Evolutionary conservation across 2,113 vertebrate species (phyloP), one percentile per base, ranked within the genome.

Genomic region (Prionailurus bengalensis): DNA sequence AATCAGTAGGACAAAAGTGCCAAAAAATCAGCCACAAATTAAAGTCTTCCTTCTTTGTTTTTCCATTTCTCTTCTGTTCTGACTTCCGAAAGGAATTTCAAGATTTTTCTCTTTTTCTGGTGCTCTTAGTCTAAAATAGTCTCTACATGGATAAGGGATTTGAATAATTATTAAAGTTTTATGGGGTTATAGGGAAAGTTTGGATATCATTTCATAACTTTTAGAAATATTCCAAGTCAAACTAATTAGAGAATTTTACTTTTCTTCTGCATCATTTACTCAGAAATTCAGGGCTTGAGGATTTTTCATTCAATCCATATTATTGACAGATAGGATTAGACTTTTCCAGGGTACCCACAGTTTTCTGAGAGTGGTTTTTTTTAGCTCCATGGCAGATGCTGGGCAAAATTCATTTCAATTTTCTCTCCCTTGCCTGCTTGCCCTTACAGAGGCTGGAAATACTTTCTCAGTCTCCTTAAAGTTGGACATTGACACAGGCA

Each of bases 31-130:
- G n/a, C 51, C 39, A 63, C n/a, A 80, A 70, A 55, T 7, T 16
- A 48, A 83, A 61, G n/a, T 63, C 16, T 12, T 48, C 66, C 19
- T 78, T 31, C 23, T 94, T 76, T 79, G 29, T 23, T 14, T 96
- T 97, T 85, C 19, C 70, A 79, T 42, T 76, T 68, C 17, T 73
- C 66, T 92, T 88, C 51, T 74, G 61, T 68, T 74, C 92, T 48
- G 45, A 89, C 6, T 61, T 96, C 89, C n/a, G 17, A 76, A 90
- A 85, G 25, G 53, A 96, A 91, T 65, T 42, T 91, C 12, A 94
- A 61, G n/a, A 61, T 73, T 66, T 91, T 27, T 71, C 29, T 45
- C 78, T 53, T 85, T 91, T 87, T 45, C 58, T 94, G 78, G 9
- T 53, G 13, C 8, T 58, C 36, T 93, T 84, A 86, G 63, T 61